These are phyloP conservation scores for Spodoptera exigua DNA, from an alignment of 2,888 invertebrate species.

Conservation along the genomic window DNA sequence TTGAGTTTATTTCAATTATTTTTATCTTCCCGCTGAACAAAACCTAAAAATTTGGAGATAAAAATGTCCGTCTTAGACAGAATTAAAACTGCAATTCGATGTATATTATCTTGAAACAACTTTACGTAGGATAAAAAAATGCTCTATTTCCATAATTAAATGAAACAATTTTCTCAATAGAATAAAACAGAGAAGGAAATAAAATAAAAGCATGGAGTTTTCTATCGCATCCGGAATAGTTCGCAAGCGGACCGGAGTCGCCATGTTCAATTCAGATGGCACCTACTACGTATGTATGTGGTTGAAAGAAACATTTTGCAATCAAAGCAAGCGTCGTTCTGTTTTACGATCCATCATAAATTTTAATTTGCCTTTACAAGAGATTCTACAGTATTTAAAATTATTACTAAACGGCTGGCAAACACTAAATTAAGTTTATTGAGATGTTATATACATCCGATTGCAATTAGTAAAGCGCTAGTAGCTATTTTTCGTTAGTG, in stretches of 20 bases:
- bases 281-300: slow-evolving; percentile 69
- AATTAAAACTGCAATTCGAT: no score
- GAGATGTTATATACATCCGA: slow-evolving; percentile 30
- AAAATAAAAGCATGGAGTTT: slow-evolving; percentile 85
- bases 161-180: slow-evolving; percentile 79
- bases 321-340: slow-evolving; percentile 30
- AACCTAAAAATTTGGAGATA: no score
- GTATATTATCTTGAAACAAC: slow-evolving; percentile 10
- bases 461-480: slow-evolving; percentile 11
- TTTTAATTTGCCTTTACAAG: slow-evolving; percentile 37
- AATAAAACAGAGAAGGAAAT: slow-evolving; percentile 83
- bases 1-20: no score
- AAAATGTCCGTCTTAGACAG: no score
- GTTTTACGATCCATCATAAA: slow-evolving; percentile 43
- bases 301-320: slow-evolving; percentile 23
- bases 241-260: slow-evolving; percentile 85
- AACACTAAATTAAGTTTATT: slow-evolving; percentile 29
- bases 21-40: no score
- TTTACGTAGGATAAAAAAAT: slow-evolving; percentile 20
- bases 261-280: slow-evolving; percentile 77
- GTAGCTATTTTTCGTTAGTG: slow-evolving; percentile 3
- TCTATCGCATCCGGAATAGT: slow-evolving; percentile 84
- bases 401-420: slow-evolving; percentile 17
- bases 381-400: slow-evolving; percentile 20
- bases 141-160: slow-evolving; percentile 55